A percentile compares a stretch with the other conserved stretches of the same genome.
These are phyloP conservation scores for Oplegnathus fasciatus DNA, from an alignment of 2,113 vertebrate genomes.

Conservation along the genomic window DNA sequence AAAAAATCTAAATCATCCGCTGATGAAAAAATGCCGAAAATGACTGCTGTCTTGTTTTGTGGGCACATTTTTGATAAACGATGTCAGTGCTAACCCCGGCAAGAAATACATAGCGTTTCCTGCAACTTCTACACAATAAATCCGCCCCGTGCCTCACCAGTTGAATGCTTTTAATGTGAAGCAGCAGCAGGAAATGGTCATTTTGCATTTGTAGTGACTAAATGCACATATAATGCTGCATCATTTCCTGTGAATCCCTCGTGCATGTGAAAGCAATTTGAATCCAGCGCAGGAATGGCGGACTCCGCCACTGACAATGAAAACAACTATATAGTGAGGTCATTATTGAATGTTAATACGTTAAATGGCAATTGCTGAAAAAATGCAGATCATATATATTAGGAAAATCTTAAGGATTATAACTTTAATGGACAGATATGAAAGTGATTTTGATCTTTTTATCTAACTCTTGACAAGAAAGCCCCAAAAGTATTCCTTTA, in stretches of 20 bases:
- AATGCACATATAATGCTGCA: background rate
- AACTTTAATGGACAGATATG: background rate
- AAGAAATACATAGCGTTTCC: background rate
- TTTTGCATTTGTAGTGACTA: background rate
- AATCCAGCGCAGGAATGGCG: no score
- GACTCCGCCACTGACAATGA: background rate
- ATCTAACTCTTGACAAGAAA: background rate
- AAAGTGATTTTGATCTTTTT: background rate
- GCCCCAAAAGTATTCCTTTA: background rate
- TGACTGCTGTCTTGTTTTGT: background rate
- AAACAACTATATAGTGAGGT: background rate
- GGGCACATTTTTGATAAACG: background rate
- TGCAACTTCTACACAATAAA: background rate
- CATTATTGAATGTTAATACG: background rate
- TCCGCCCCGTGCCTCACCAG: background rate
- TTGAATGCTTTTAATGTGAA: background rate
- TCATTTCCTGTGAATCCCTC: background rate
- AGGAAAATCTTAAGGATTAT: background rate
- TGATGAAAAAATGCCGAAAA: background rate
- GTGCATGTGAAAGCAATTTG: background rate
- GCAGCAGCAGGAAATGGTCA: background rate
- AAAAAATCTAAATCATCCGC: background rate
- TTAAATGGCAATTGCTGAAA: background rate
- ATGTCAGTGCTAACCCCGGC: background rate
- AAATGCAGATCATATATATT: background rate